phyloP scores from a whole-genome alignment of 2,113 vertebrate genomes.

The Charina bottae region DNA sequence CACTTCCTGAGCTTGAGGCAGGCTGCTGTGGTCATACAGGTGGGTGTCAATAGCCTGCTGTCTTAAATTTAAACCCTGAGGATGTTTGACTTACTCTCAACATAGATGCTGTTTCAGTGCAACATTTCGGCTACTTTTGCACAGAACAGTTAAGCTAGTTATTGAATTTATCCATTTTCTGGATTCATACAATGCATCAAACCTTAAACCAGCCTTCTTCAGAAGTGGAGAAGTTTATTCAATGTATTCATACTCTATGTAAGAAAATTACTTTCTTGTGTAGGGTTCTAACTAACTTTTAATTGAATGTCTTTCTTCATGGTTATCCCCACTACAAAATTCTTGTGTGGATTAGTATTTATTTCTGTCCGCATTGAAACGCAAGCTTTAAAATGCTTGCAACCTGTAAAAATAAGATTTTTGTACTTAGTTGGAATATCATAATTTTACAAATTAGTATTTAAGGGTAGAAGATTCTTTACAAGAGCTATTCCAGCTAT shows the following conservation, averaged over 20 bases:
- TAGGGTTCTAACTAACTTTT: no score
- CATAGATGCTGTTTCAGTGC: neutral
- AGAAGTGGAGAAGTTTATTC: neutral
- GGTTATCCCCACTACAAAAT: neutral
- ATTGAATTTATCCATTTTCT: neutral
- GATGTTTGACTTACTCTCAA: neutral
- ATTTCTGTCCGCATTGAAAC: neutral
- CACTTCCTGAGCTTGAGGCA: constrained; percentile 85
- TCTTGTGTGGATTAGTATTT: neutral
- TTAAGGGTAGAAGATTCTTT: neutral
- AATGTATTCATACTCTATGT: neutral
- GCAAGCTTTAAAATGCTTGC: neutral
- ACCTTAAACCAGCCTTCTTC: neutral
- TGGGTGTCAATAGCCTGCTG: constrained; percentile 53
- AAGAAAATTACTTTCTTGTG: neutral
- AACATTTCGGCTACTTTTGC: neutral
- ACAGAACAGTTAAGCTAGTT: neutral
- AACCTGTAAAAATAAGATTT: neutral
- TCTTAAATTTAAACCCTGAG: neutral
- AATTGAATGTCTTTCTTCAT: no score
- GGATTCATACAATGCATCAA: neutral
- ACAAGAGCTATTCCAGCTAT: neutral
- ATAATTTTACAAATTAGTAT: neutral
- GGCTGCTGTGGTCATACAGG: constrained; percentile 86
- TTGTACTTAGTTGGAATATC: neutral